Percentiles rank a stretch among this genome's conserved stretches.
Evolutionary conservation across 2,888 invertebrate genomes (phyloP).

Genomic region (Automeris io): DNA sequence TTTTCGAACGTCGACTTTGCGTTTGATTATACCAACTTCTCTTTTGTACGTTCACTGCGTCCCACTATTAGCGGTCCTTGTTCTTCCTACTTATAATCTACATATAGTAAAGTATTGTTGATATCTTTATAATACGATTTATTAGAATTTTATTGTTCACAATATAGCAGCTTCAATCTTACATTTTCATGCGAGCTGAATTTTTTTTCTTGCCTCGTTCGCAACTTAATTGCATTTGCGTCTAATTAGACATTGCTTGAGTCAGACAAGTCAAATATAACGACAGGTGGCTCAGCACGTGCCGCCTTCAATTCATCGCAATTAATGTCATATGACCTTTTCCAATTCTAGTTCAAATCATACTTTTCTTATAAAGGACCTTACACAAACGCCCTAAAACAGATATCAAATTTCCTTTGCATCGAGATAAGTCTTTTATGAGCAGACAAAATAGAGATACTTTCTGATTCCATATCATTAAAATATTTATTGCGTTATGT

Average conservation of each 20-base stretch:
- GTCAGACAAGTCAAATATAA: slow-evolving; percentile 55
- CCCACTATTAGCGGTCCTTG: not conserved
- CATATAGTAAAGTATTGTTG: too few relatives aligned
- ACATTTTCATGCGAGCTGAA: not conserved
- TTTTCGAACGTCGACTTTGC: too few relatives aligned
- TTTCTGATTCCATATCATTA: slow-evolving; percentile 75
- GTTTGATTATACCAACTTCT: not conserved
- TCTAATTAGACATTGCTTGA: slow-evolving; percentile 21
- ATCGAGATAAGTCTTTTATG: slow-evolving; percentile 40
- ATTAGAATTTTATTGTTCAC: not conserved
- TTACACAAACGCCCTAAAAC: slow-evolving; percentile 32
- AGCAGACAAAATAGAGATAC: slow-evolving; percentile 46
- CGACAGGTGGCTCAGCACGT: slow-evolving; percentile 74
- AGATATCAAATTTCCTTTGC: slow-evolving; percentile 27
- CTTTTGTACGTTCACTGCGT: too few relatives aligned
- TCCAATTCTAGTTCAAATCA: slow-evolving; percentile 26
- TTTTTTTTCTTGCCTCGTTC: not conserved
- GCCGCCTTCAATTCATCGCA: slow-evolving; percentile 68
- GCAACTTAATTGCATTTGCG: slow-evolving; percentile 21
- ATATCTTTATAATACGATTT: not conserved
- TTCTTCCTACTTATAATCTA: too few relatives aligned
- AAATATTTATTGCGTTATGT: slow-evolving; percentile 68
- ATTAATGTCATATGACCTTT: slow-evolving; percentile 71
- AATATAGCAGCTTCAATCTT: not conserved
- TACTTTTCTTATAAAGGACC: slow-evolving; percentile 27